Evolutionary conservation across 2,113 vertebrate species (phyloP).

Genomic region (Quiscalus mexicanus): DNA sequence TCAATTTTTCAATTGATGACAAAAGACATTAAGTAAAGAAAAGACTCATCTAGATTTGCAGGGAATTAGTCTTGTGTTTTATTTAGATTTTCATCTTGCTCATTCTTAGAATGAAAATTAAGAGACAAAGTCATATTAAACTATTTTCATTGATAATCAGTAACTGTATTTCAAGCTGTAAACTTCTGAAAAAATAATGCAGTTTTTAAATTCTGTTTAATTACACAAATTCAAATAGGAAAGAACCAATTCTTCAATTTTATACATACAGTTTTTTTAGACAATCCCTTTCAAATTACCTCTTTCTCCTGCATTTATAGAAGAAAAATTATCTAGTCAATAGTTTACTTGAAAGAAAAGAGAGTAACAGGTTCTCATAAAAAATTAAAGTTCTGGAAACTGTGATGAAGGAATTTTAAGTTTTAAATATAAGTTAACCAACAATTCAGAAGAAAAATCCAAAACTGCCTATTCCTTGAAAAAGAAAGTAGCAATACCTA

Average conservation of each 20-base stretch:
- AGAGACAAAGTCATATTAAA: neutral
- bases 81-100: neutral
- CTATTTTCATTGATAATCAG: neutral
- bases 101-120: neutral
- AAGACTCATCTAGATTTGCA: neutral
- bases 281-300: neutral
- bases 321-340: neutral
- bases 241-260: neutral
- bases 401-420: neutral
- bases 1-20: neutral
- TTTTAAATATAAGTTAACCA: neutral
- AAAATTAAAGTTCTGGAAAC: neutral
- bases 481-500: neutral
- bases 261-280: neutral
- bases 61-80: neutral
- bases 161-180: neutral
- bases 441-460: neutral
- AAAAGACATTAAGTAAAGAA: neutral
- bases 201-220: neutral
- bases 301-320: neutral
- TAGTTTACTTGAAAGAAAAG: neutral
- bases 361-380: neutral
- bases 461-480: neutral
- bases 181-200: neutral
- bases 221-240: neutral